Conservation (phyloP, 2,888 invertebrate species). For the Cheilosia vulpina region DNA sequence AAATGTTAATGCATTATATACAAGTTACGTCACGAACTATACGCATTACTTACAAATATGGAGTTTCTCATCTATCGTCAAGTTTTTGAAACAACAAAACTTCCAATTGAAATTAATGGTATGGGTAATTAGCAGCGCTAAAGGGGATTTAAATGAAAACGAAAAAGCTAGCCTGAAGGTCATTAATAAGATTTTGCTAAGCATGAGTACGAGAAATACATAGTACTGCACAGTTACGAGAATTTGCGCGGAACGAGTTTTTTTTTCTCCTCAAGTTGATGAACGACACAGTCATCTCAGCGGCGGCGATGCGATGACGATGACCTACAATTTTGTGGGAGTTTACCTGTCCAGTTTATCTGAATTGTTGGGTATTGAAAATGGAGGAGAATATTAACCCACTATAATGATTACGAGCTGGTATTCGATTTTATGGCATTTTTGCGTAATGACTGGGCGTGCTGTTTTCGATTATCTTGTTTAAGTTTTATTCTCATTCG, state of each 20-base stretch:
- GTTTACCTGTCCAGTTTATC: constrained; percentile 9
- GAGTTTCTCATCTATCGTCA: background rate
- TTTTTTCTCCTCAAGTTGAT: too few relatives aligned
- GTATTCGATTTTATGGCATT: too few relatives aligned
- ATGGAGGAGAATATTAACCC: too few relatives aligned
- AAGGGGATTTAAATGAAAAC: background rate
- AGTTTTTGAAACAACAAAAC: constrained; percentile 1
- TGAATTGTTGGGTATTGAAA: constrained; percentile 10
- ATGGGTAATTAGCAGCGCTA: constrained; percentile 43
- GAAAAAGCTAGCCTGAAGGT: constrained; percentile 14
- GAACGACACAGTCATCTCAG: too few relatives aligned
- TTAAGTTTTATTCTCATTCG: too few relatives aligned
- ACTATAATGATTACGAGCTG: too few relatives aligned
- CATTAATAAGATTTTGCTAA: constrained; percentile 21
- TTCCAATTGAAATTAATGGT: constrained; percentile 49
- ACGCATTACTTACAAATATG: background rate
- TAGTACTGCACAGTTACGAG: background rate
- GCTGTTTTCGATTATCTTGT: too few relatives aligned
- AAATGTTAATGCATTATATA: too few relatives aligned
- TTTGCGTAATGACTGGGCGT: too few relatives aligned
- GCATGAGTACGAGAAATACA: background rate
- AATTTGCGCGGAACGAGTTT: too few relatives aligned
- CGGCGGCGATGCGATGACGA: background rate
- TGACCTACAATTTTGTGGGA: constrained; percentile 9
- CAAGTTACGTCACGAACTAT: too few relatives aligned